Base-by-base conservation (phyloP, 2,113 vertebrate genomes). In the Indri indri region DNA sequence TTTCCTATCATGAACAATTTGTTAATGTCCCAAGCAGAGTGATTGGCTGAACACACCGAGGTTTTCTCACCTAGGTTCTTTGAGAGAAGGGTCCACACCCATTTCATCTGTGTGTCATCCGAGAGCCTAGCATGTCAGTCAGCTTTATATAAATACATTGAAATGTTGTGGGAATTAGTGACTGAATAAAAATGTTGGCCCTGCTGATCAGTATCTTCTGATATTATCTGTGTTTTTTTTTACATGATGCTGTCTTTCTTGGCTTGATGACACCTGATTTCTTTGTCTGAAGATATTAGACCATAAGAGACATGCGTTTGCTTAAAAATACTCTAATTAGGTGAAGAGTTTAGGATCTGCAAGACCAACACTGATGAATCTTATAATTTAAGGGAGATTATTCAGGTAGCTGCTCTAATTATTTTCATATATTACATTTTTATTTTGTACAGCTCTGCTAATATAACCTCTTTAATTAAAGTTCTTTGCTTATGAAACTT, bases 381-480 rank as follows among this genome's bases (percentile, higher is more conserved):
- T 96, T 90, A 65, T 97, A 94, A 97, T 97, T 98, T 97, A 90
- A 94, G 1, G 1, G 40, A 79, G 93, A 97, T 97, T 86, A 87
- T 97, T 95, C 97, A 98, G 97, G 97, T 94, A 97, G 97, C 80
- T 23, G 4, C 96, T 97, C 37, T 74, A 57, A 97, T 97, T 98
- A 96, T 91, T 95, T 97, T 94, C 87, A 79, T 30, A 76, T 90
- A 40, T 14, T 97, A 88, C 77, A 3, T 93, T 98, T 96, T 94
- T 91, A 96, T 95, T 96, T 86, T 90, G 54, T 59, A 93, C 42
- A 66, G 79, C 95, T 94, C 73, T 86, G 94, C 88, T 98, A 88
- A 45, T 22, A 70, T 54, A 92, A 94, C 70, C 96, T 76, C 70
- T 0, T 0, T 81, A 92, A 97, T 97, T 97, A 90, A 93, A 89